A percentile compares a stretch with the other conserved stretches of the same genome.
Conservation (phyloP, 2,113 vertebrate species). For the Lanius ludovicianus region DNA sequence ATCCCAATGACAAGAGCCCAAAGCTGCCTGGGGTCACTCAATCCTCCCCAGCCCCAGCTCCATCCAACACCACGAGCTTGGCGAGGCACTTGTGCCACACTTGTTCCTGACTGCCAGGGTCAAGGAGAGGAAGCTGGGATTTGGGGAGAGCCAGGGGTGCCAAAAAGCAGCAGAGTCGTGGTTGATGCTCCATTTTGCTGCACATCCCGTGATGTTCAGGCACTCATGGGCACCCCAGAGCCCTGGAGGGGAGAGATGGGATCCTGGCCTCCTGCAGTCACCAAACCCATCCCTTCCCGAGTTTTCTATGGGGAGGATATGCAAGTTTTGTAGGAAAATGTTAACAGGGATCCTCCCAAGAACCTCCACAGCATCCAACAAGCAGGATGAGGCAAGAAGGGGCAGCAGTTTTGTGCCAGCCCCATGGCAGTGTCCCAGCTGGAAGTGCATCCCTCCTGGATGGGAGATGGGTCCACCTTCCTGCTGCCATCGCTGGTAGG, state of each 20-base stretch:
- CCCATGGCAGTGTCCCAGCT: not conserved
- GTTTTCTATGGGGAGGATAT: not conserved
- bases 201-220: fast-evolving
- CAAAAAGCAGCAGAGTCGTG: fast-evolving
- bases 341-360: not conserved
- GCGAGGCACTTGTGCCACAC: not conserved
- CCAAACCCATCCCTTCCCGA: fast-evolving
- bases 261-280: not conserved
- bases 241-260: fast-evolving
- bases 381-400: fast-evolving
- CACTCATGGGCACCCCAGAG: not conserved
- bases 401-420: not conserved
- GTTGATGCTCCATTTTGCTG: not conserved
- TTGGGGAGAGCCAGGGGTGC: no score
- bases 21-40: not conserved
- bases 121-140: not conserved
- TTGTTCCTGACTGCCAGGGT: not conserved
- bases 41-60: not conserved
- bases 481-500: fast-evolving
- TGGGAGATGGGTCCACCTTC: not conserved
- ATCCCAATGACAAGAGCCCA: not conserved
- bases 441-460: not conserved
- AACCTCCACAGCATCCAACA: fast-evolving
- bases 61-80: fast-evolving
- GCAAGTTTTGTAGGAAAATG: not conserved